These are phyloP conservation scores for Rynchops niger DNA, from an alignment of 2,113 vertebrate genomes.

Conservation along the genomic window DNA sequence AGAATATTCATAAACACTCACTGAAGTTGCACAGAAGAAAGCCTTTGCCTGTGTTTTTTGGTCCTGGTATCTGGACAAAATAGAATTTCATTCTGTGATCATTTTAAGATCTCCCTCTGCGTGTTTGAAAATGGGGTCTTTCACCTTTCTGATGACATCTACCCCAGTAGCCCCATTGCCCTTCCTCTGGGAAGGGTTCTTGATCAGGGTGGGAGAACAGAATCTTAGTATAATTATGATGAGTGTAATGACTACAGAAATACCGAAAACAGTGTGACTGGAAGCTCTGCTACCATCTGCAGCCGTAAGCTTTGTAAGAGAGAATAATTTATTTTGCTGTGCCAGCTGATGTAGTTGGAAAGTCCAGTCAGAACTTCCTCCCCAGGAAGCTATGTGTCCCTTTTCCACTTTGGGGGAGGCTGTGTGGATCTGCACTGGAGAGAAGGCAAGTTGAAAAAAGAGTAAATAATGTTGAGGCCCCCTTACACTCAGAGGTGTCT, in stretches of 20 bases:
- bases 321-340: neutral
- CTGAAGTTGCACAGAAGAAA: neutral
- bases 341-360: accelerated
- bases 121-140: neutral
- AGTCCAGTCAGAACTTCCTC: neutral
- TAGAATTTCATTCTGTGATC: neutral
- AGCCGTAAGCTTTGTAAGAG: neutral
- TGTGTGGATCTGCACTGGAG: neutral
- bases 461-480: neutral
- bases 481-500: neutral
- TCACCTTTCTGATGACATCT: neutral
- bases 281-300: neutral
- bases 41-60: neutral
- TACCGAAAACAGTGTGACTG: neutral
- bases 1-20: neutral
- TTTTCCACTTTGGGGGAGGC: neutral
- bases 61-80: neutral
- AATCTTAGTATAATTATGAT: neutral
- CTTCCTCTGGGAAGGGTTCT: neutral
- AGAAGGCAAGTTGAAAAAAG: neutral
- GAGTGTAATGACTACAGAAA: neutral
- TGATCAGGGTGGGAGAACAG: neutral
- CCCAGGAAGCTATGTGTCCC: neutral
- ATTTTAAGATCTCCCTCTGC: neutral
- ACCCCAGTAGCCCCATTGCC: neutral